These are phyloP conservation scores for Phrynocephalus vlangalii DNA, from an alignment of 2,797 vertebrate genomes.

Conservation along the genomic window DNA sequence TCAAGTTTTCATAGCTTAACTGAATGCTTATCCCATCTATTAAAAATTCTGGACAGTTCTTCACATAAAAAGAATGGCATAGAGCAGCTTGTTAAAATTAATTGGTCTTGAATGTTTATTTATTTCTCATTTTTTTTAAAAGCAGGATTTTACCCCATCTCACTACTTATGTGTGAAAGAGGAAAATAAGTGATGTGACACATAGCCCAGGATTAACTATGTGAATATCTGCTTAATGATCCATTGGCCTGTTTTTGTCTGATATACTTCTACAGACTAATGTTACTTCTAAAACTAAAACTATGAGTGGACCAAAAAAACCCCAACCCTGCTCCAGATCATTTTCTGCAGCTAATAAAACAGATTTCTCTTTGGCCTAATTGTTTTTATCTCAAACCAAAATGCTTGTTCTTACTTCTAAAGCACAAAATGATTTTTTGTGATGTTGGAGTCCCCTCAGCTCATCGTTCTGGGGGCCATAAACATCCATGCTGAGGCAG, in stretches of 20 bases:
- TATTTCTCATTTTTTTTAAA: constrained; percentile 33
- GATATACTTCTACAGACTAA: too few relatives aligned
- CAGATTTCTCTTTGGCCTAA: too few relatives aligned
- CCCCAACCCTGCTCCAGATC: too few relatives aligned
- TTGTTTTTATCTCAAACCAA: too few relatives aligned
- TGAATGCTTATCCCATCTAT: constrained; percentile 58
- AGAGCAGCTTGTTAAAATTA: constrained; percentile 68
- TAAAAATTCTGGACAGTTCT: constrained; percentile 66
- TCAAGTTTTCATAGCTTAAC: constrained; percentile 55
- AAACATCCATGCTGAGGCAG: too few relatives aligned
- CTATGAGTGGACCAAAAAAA: too few relatives aligned
- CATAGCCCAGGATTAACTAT: neutral
- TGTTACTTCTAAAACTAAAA: too few relatives aligned
- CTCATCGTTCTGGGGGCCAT: too few relatives aligned
- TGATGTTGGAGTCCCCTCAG: too few relatives aligned
- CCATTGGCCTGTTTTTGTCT: neutral
- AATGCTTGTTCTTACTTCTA: too few relatives aligned
- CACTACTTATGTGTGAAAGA: constrained; percentile 18
- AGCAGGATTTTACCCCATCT: constrained; percentile 5
- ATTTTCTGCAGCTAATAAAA: too few relatives aligned
- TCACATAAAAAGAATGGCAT: constrained; percentile 48
- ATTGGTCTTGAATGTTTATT: constrained; percentile 57
- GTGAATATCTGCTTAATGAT: neutral
- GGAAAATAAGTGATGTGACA: constrained; percentile 24
- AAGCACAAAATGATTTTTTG: too few relatives aligned